Percentiles rank a stretch among this genome's conserved stretches.
These are phyloP conservation scores for Tanytarsus gracilentus DNA, from an alignment of 2,888 invertebrate genomes.

Conservation along the genomic window DNA sequence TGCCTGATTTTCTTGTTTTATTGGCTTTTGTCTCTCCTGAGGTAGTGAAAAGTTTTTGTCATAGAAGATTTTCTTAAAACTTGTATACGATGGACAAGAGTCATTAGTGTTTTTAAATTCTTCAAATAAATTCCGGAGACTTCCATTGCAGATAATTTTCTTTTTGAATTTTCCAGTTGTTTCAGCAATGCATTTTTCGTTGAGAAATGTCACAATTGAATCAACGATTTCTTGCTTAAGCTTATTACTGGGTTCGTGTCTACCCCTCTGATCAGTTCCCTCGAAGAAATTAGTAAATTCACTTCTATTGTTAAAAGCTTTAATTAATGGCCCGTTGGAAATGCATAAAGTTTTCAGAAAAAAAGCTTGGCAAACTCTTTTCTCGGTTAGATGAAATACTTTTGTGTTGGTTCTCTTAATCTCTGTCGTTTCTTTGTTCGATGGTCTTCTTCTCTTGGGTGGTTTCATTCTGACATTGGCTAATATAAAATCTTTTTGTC, in stretches of 20 bases:
- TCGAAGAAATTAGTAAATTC: slow-evolving; percentile 20
- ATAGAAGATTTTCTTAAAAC: slow-evolving; percentile 16
- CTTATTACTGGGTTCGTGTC: slow-evolving; percentile 18
- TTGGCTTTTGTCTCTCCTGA: neutral
- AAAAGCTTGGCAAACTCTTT: slow-evolving; percentile 19
- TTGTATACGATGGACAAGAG: slow-evolving; percentile 2
- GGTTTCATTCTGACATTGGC: slow-evolving; percentile 9
- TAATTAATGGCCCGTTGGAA: slow-evolving; percentile 13
- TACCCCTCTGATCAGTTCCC: slow-evolving; percentile 5
- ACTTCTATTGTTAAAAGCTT: slow-evolving; percentile 20
- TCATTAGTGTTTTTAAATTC: neutral
- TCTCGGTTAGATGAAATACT: neutral
- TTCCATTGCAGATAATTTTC: neutral
- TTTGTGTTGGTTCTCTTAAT: slow-evolving; percentile 14
- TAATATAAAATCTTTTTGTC: slow-evolving; percentile 25
- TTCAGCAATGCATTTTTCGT: neutral
- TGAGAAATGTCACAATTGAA: neutral
- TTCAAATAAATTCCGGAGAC: neutral
- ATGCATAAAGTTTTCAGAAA: slow-evolving; percentile 16
- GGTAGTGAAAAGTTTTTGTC: slow-evolving; percentile 13
- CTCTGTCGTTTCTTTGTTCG: neutral
- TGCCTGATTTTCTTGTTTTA: no score
- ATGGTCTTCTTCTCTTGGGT: slow-evolving; percentile 10
- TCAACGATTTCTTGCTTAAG: neutral
- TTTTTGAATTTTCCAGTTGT: neutral